Evolutionary conservation across 2,888 invertebrate genomes (phyloP), one percentile per base, ranked within the genome.

Genomic region (Cephus pygmeus): DNA sequence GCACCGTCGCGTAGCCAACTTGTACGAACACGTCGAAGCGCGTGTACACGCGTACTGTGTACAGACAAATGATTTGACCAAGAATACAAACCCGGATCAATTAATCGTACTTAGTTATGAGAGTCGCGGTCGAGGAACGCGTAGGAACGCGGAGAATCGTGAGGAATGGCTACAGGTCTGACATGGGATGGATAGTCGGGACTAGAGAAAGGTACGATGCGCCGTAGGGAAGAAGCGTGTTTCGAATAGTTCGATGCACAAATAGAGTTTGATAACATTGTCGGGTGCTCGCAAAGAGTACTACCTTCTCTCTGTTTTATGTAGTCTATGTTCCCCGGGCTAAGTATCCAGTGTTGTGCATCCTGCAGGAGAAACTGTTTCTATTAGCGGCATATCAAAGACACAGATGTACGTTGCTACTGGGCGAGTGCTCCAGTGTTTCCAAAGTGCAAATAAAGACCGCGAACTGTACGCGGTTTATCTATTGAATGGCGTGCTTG

Each of bases 321-420:
- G 1, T 23, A 23, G 56, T 23, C 23, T 56, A 56, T 56, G 56
- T 2, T 56, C 2, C 56, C 3, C 56, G 56, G 56, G 56, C 23
- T 9, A 2, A 9, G 56, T 23, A 23, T 23, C 56, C 56, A 23
- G 56, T 9, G 34, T 79, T 69, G 73, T 74, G 68, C 69, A 81
- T 79, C 73, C 75, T 23, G 33, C 15, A 31, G 40, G 73, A 68
- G 80, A 83, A 82, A 88, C 87, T 86, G 88, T 89, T 88, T 87
- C 86, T 85, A 86, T 85, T 86, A 82, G 83, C 88, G 89, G 89
- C 85, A 78, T 83, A 88, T 89, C 88, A 89, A 89, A 88, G 85
- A 80, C 77, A 79, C 83, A 69, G 83, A 83, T 84, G 79, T 79
- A 81, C 84, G 34, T 3, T 34, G 71, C 34, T 71, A 71, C 74